Conservation (phyloP, 2,113 vertebrate species). For the Poeciliopsis occidentalis region DNA sequence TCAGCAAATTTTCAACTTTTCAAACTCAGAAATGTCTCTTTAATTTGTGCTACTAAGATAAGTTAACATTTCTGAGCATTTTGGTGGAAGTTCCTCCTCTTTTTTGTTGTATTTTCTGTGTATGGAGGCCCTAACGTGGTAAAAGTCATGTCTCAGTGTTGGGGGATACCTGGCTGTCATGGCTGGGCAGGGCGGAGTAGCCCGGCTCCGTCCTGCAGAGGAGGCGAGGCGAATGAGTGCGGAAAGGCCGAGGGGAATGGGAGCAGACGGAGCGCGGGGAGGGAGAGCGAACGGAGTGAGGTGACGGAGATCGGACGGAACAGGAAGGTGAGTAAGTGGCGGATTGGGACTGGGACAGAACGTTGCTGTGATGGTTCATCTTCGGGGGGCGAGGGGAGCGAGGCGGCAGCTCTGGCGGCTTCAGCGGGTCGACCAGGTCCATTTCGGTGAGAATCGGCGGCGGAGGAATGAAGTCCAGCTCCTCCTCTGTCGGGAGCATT, state of each 20-base stretch:
- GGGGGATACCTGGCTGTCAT: constrained; percentile 77
- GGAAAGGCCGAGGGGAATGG: constrained; percentile 76
- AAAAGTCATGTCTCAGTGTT: too few relatives aligned
- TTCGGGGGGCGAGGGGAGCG: constrained; percentile 77
- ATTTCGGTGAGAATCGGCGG: constrained; percentile 73
- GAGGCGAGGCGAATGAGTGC: constrained; percentile 74
- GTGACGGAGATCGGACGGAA: constrained; percentile 74
- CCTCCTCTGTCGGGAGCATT: constrained; percentile 50
- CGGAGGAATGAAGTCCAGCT: constrained; percentile 74
- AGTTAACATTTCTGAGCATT: too few relatives aligned
- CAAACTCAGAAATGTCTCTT: too few relatives aligned
- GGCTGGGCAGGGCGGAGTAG: constrained; percentile 77
- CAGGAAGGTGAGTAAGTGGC: constrained; percentile 69
- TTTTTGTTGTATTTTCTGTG: too few relatives aligned
- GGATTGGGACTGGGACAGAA: constrained; percentile 63
- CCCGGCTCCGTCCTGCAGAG: constrained; percentile 71
- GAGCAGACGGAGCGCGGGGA: constrained; percentile 78
- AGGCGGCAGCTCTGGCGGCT: constrained; percentile 77
- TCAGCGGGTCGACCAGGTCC: constrained; percentile 72
- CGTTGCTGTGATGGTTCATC: constrained; percentile 72
- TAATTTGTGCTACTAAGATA: too few relatives aligned
- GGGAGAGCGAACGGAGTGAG: constrained; percentile 73
- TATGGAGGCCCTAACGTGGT: too few relatives aligned
- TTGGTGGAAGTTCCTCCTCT: too few relatives aligned
- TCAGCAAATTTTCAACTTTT: too few relatives aligned